phyloP scores from a whole-genome alignment of 2,888 invertebrate species.

The Himalopsyche kuldschensis region DNA sequence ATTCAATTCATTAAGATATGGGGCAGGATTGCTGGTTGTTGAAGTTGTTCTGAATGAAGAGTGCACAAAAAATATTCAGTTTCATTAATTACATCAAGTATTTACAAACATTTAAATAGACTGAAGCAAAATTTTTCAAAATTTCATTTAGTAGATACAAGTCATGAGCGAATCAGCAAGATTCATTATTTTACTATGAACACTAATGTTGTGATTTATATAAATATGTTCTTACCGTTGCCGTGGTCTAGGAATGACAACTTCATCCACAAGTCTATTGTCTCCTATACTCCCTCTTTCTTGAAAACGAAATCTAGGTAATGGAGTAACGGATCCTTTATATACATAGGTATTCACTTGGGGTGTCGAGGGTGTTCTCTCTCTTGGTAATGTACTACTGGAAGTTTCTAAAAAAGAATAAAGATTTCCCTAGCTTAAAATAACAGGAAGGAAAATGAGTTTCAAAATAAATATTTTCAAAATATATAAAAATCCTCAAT shows the following conservation, averaged over 20 bases:
- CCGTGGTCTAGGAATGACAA: not conserved
- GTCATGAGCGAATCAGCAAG: too few species aligned
- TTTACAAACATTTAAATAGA: too few species aligned
- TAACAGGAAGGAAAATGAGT: too few species aligned
- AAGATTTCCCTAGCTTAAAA: too few species aligned
- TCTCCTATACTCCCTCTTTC: slow-evolving; percentile 55
- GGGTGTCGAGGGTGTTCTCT: not conserved
- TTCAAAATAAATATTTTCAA: too few species aligned
- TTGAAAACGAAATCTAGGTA: slow-evolving; percentile 59
- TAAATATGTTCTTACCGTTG: not conserved
- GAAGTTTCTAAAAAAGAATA: not conserved
- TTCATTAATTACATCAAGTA: too few species aligned
- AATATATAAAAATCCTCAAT: too few species aligned
- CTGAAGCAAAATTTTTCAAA: too few species aligned
- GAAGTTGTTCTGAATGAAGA: not conserved
- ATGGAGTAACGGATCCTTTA: slow-evolving; percentile 61
- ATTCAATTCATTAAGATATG: not conserved
- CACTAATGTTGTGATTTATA: too few species aligned
- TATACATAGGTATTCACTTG: slow-evolving; percentile 55
- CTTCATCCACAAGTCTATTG: not conserved
- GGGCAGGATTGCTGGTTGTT: not conserved
- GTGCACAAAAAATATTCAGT: too few species aligned
- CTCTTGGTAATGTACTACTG: not conserved
- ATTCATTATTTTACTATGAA: too few species aligned
- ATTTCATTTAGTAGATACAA: too few species aligned